These are phyloP conservation scores for Trichonephila clavata DNA, from an alignment of 1,140 invertebrate genomes.

Conservation along the genomic window DNA sequence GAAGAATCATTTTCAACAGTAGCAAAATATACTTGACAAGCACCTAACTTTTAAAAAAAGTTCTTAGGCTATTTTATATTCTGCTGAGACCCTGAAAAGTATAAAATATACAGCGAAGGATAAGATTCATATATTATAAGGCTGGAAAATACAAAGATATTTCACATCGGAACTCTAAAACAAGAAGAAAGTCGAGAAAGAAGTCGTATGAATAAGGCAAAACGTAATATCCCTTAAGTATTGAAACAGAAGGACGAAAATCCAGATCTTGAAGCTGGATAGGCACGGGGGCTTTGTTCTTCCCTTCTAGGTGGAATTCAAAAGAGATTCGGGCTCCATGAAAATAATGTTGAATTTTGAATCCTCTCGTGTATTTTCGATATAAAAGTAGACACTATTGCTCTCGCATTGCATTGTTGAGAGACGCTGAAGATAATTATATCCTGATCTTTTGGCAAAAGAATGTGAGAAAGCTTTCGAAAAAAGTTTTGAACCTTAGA, in stretches of 20 bases:
- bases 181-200: constrained; percentile 9
- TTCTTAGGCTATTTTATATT: not conserved
- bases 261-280: not conserved
- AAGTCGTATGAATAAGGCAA: constrained; percentile 15
- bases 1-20: too few relatives aligned
- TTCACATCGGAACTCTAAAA: not conserved
- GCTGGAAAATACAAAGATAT: constrained; percentile 15
- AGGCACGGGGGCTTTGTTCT: not conserved
- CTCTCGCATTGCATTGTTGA: not conserved
- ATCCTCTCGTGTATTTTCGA: constrained; percentile 5
- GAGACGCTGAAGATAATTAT: not conserved
- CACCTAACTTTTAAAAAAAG: not conserved
- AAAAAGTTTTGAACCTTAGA: too few relatives aligned
- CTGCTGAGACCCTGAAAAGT: not conserved
- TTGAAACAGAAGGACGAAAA: constrained; percentile 23
- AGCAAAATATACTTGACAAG: not conserved
- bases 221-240: constrained; percentile 32
- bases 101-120: not conserved
- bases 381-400: not conserved
- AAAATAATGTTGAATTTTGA: constrained; percentile 19
- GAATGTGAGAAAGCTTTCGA: not conserved
- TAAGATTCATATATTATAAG: constrained; percentile 32
- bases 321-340: not conserved
- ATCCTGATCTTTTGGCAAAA: not conserved
- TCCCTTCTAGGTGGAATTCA: constrained; percentile 3